Conservation (phyloP, 2,113 vertebrate species). For the Otocyon megalotis region DNA sequence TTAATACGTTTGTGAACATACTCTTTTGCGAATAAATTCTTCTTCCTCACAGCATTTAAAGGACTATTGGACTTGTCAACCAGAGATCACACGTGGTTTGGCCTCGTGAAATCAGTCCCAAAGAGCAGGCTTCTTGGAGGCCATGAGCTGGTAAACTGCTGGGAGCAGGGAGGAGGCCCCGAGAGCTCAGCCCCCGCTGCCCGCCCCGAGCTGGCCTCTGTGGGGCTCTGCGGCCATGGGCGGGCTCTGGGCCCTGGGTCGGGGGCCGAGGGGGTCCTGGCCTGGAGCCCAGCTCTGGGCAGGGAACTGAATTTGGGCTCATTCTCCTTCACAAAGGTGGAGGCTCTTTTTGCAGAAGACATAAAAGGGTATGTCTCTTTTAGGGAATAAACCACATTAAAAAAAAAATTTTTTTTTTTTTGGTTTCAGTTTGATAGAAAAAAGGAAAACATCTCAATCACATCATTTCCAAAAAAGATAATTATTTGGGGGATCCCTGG, state of each 20-base stretch:
- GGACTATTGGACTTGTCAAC: neutral
- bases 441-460: neutral
- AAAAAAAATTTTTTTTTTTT: neutral
- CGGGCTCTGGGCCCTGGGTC: neutral
- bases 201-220: rapidly evolving
- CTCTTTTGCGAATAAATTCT: neutral
- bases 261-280: neutral
- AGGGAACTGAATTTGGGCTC: neutral
- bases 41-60: neutral
- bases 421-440: neutral
- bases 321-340: neutral
- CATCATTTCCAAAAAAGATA: neutral
- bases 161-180: neutral
- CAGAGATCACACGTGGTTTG: rapidly evolving
- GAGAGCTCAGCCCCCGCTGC: neutral
- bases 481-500: neutral
- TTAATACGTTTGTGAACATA: neutral
- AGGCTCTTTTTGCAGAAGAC: neutral
- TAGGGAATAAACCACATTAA: neutral
- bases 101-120: neutral
- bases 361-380: neutral
- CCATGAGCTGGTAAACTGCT: rapidly evolving
- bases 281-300: neutral
- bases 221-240: rapidly evolving
- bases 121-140: neutral